Conservation (phyloP, 2,888 invertebrate species). For the Carterocephalus palaemon region DNA sequence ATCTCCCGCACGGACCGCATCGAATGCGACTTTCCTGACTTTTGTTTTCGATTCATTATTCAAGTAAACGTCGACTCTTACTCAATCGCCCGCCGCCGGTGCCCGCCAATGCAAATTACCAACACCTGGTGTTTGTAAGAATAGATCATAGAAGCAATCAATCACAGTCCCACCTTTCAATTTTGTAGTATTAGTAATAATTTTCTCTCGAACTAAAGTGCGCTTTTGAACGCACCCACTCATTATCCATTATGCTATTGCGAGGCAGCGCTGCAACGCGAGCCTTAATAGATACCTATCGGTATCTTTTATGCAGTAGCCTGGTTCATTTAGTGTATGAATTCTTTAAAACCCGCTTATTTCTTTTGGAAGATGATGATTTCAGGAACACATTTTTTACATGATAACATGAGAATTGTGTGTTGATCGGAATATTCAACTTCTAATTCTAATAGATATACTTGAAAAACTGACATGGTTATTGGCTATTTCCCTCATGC, state of each 20-base stretch:
- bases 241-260: slow-evolving; percentile 26
- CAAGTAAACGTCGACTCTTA: slow-evolving; percentile 21
- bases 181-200: slow-evolving; percentile 25
- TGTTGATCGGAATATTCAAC: too few species aligned
- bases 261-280: slow-evolving; percentile 12
- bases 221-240: slow-evolving; percentile 22
- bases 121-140: slow-evolving; percentile 22
- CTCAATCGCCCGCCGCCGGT: slow-evolving; percentile 16
- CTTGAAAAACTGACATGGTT: too few species aligned
- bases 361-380: too few species aligned
- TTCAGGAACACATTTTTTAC: too few species aligned
- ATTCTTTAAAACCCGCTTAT: too few species aligned
- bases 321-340: slow-evolving; percentile 10
- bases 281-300: slow-evolving; percentile 20
- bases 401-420: too few species aligned
- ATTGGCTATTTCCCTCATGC: too few species aligned
- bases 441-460: too few species aligned
- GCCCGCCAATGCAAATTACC: slow-evolving; percentile 22
- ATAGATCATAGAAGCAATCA: slow-evolving; percentile 23
- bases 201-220: slow-evolving; percentile 25
- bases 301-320: slow-evolving; percentile 14
- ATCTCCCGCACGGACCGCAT: slow-evolving; percentile 18
- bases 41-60: slow-evolving; percentile 25
- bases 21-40: slow-evolving; percentile 24
- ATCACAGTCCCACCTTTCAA: slow-evolving; percentile 25